Conservation (phyloP, 2,113 vertebrate genomes). For the Tautogolabrus adspersus region DNA sequence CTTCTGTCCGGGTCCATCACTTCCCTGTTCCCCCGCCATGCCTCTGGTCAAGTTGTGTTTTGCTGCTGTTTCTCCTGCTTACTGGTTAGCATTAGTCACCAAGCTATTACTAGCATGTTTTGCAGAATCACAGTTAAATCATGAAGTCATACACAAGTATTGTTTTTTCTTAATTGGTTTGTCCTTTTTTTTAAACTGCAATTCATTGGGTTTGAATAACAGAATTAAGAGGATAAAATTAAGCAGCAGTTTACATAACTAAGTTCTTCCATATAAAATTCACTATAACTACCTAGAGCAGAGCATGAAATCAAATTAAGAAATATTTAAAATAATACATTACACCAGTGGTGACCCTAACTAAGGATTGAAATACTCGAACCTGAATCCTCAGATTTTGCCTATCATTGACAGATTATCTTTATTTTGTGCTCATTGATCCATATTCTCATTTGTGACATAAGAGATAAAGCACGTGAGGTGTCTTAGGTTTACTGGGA, state of each 20-base stretch:
- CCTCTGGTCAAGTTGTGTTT: conserved; percentile 45
- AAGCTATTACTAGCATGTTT: background rate
- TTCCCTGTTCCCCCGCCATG: conserved; percentile 31
- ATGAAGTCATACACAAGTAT: background rate
- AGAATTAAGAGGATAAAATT: background rate
- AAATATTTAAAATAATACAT: background rate
- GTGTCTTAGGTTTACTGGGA: too few species aligned
- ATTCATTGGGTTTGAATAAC: background rate
- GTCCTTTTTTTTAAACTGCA: background rate
- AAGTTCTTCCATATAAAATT: background rate
- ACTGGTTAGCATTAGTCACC: conserved; percentile 28
- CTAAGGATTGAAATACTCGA: too few species aligned
- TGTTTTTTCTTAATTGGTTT: background rate
- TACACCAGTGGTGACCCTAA: too few species aligned
- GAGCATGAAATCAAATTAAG: background rate
- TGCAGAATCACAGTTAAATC: background rate
- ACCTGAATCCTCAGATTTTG: too few species aligned
- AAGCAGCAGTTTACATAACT: background rate
- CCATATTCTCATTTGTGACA: too few species aligned
- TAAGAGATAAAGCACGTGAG: too few species aligned
- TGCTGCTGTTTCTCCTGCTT: conserved; percentile 6
- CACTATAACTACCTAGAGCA: background rate
- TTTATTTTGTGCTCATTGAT: too few species aligned
- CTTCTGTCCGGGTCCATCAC: conserved; percentile 24
- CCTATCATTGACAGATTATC: too few species aligned